Conservation (phyloP, 2,113 vertebrate genomes). For the Myotis yumanensis region DNA sequence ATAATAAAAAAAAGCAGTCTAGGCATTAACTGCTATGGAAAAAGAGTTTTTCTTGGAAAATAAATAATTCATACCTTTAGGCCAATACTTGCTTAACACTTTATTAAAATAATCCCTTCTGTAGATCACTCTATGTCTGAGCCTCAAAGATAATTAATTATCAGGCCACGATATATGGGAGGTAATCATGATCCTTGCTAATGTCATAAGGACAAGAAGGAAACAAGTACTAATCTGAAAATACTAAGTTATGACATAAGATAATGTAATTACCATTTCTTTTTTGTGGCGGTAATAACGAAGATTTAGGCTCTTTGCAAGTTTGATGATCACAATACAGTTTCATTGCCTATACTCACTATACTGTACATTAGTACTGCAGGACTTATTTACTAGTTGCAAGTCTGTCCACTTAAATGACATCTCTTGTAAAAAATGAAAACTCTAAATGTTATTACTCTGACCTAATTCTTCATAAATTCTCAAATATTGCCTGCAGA, state of each 20-base stretch:
- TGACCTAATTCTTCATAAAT: slow-evolving; percentile 45
- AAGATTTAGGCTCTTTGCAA: background rate
- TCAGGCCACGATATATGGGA: background rate
- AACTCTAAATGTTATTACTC: background rate
- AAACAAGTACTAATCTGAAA: slow-evolving; percentile 18
- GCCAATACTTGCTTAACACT: background rate
- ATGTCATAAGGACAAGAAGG: background rate
- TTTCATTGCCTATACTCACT: background rate
- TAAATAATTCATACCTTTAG: background rate
- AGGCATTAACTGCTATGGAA: background rate
- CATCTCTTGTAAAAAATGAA: background rate
- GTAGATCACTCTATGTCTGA: background rate
- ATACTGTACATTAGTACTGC: background rate
- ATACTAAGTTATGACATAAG: background rate
- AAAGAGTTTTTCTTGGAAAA: slow-evolving; percentile 2
- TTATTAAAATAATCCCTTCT: slow-evolving; percentile 28
- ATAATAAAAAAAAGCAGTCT: background rate
- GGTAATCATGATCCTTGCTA: slow-evolving; percentile 14
- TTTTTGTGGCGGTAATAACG: background rate
- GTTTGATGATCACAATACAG: background rate
- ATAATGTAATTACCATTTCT: background rate
- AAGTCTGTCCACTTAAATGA: background rate
- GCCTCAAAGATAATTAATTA: background rate
- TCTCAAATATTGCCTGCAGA: slow-evolving; percentile 38
- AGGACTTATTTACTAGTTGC: background rate